Conservation (phyloP, 2,797 vertebrate genomes). For the Eulemur mongoz region DNA sequence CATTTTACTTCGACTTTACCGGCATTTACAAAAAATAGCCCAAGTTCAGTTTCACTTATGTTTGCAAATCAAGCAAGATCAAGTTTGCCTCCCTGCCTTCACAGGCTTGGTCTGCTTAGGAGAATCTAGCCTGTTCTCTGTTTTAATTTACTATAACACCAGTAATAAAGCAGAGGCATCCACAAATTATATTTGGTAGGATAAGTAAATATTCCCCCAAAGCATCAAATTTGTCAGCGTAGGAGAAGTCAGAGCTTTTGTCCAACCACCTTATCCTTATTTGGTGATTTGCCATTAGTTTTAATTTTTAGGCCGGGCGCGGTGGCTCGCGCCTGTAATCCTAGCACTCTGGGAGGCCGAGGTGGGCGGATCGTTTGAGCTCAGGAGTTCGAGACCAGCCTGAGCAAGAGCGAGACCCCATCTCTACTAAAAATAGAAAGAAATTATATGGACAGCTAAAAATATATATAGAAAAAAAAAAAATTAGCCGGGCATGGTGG, state of each 20-base stretch:
- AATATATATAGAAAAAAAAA: too few species aligned
- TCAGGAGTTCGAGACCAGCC: too few species aligned
- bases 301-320: background rate
- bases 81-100: background rate
- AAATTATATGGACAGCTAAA: too few species aligned
- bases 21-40: background rate
- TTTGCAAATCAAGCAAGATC: background rate
- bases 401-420: too few species aligned
- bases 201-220: background rate
- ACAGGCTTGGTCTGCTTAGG: background rate
- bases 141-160: background rate
- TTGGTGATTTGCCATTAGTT: background rate
- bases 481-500: too few species aligned
- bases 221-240: background rate
- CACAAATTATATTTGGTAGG: background rate
- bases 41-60: background rate
- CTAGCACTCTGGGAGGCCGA: too few species aligned
- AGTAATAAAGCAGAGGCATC: background rate
- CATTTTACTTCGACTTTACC: background rate
- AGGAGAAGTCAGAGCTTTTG: background rate
- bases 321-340: too few species aligned
- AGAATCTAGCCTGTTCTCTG: background rate
- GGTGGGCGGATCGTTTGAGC: too few species aligned
- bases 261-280: background rate
- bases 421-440: too few species aligned